These are phyloP conservation scores for Phoxinus dragarum DNA, from an alignment of 2,797 vertebrate genomes.

Conservation along the genomic window DNA sequence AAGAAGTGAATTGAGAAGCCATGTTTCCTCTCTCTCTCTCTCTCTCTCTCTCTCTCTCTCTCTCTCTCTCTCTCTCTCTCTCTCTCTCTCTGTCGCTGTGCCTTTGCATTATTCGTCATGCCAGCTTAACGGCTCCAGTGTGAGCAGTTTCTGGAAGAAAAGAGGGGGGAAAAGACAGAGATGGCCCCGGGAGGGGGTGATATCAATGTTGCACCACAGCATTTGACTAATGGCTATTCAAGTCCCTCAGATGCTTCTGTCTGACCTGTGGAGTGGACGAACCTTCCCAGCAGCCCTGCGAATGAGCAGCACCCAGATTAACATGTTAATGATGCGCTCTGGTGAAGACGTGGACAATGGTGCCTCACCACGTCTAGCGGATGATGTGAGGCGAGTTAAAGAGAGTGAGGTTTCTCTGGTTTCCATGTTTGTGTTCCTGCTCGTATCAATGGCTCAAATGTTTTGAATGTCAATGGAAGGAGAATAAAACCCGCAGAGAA, in stretches of 20 bases:
- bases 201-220: slow-evolving; percentile 61
- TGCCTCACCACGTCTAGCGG: slow-evolving; percentile 43
- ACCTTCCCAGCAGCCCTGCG: slow-evolving; percentile 59
- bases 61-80: slow-evolving; percentile 24
- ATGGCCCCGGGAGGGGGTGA: slow-evolving; percentile 51
- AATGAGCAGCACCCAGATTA: slow-evolving; percentile 57
- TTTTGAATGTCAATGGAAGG: slow-evolving; percentile 81
- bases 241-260: slow-evolving; percentile 59
- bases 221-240: slow-evolving; percentile 67
- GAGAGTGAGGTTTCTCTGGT: slow-evolving; percentile 76
- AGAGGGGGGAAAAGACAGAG: slow-evolving; percentile 8
- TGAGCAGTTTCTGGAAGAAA: slow-evolving; percentile 63
- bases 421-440: slow-evolving; percentile 68
- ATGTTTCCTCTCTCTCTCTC: slow-evolving; percentile 11
- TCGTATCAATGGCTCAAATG: slow-evolving; percentile 66
- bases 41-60: slow-evolving; percentile 24
- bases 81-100: slow-evolving; percentile 41
- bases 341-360: slow-evolving; percentile 48
- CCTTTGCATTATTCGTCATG: slow-evolving; percentile 72
- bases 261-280: slow-evolving; percentile 60
- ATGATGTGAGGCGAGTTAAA: slow-evolving; percentile 73
- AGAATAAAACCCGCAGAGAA: slow-evolving; percentile 77
- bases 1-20: slow-evolving; percentile 12
- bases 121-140: slow-evolving; percentile 67
- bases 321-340: slow-evolving; percentile 63